These are phyloP conservation scores for Eilema depressum DNA, from an alignment of 2,888 invertebrate genomes.

Conservation along the genomic window DNA sequence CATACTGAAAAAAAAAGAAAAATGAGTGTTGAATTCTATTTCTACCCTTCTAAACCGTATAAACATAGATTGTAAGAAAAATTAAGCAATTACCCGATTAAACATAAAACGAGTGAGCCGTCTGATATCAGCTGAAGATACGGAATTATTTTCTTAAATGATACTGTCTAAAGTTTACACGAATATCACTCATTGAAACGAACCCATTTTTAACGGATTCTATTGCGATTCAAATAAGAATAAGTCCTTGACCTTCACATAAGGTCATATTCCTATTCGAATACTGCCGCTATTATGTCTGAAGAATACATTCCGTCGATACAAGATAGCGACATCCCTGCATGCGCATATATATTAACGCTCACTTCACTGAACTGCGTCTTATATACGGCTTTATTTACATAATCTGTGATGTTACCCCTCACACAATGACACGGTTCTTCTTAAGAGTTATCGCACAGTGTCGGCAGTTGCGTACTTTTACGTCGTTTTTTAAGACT, in stretches of 20 bases:
- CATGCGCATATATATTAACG: slow-evolving; percentile 14
- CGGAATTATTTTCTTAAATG: too few relatives aligned
- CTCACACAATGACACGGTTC: slow-evolving; percentile 24
- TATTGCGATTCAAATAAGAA: not conserved
- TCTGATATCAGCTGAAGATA: too few relatives aligned
- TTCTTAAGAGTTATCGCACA: slow-evolving; percentile 13
- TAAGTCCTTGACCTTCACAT: not conserved
- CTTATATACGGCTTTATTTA: slow-evolving; percentile 33
- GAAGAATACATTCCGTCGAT: not conserved
- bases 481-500: not conserved
- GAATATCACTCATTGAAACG: too few relatives aligned
- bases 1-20: too few relatives aligned
- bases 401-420: slow-evolving; percentile 31
- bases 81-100: too few relatives aligned
- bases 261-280: not conserved
- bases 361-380: slow-evolving; percentile 17
- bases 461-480: not conserved
- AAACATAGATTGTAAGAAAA: too few relatives aligned
- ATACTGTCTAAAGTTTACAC: too few relatives aligned
- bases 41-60: too few relatives aligned
- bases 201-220: not conserved
- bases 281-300: not conserved
- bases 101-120: too few relatives aligned
- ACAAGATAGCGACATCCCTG: slow-evolving; percentile 12
- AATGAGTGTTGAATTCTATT: too few relatives aligned